Evolutionary conservation across 2,888 invertebrate species (phyloP).

Genomic region (Pachydiplax longipennis): DNA sequence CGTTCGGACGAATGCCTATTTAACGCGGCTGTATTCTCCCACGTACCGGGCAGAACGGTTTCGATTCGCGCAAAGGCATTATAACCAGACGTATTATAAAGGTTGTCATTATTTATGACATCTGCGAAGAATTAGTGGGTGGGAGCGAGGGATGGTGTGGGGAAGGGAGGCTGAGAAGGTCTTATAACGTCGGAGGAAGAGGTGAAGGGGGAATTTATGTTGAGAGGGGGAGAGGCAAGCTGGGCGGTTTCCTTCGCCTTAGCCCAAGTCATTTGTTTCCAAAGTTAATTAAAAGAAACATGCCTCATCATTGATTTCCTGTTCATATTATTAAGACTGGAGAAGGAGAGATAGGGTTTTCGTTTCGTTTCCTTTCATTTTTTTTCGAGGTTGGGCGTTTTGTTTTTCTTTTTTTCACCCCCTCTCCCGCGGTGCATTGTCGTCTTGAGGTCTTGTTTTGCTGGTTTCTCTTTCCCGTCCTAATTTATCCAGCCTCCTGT

Average conservation of each 20-base stretch:
- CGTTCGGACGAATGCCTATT: neutral
- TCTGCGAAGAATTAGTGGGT: slow-evolving; percentile 20
- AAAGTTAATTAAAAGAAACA: slow-evolving; percentile 48
- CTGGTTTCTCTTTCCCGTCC: neutral
- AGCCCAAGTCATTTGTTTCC: slow-evolving; percentile 45
- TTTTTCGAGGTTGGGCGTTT: no score
- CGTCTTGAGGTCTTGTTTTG: slow-evolving; percentile 34
- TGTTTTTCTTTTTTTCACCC: neutral
- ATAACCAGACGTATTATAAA: neutral
- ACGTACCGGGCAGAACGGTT: neutral
- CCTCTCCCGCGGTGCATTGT: neutral
- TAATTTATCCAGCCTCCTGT: slow-evolving; percentile 1
- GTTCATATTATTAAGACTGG: slow-evolving; percentile 45
- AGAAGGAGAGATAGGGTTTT: neutral
- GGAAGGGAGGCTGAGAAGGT: neutral
- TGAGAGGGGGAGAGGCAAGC: neutral
- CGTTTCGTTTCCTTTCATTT: slow-evolving; percentile 2
- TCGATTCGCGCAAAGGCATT: slow-evolving; percentile 20
- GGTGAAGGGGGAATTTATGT: neutral
- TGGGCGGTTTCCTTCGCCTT: slow-evolving; percentile 38
- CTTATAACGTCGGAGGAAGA: neutral
- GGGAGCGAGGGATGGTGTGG: neutral
- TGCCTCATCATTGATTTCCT: slow-evolving; percentile 47
- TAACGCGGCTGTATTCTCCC: neutral
- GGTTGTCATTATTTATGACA: slow-evolving; percentile 34